A percentile compares a stretch with the other conserved stretches of the same genome.
Evolutionary conservation across 2,113 vertebrate species (phyloP).

Genomic region (Gulo gulo): DNA sequence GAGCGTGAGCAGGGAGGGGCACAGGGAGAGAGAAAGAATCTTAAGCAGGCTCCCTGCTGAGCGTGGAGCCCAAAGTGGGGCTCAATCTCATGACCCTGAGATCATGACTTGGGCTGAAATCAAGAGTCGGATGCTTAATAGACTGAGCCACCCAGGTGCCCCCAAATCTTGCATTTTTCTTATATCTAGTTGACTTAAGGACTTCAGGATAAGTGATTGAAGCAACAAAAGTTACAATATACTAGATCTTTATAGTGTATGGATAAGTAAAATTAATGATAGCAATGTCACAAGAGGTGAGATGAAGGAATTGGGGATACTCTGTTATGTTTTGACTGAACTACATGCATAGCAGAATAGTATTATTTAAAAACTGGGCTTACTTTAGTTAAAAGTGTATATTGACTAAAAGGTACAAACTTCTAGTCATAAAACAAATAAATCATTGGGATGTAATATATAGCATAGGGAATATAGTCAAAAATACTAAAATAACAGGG

Average conservation of each 20-base stretch:
- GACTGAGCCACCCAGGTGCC: background rate
- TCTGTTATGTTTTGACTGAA: background rate
- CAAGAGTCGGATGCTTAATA: background rate
- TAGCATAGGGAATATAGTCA: background rate
- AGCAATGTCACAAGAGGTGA: background rate
- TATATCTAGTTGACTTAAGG: background rate
- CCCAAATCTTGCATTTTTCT: background rate
- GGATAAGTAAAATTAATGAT: background rate
- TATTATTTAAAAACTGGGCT: background rate
- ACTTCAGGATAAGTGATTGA: background rate
- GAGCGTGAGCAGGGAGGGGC: background rate
- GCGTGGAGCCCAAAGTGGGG: background rate
- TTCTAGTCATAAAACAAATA: background rate
- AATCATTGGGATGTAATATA: background rate
- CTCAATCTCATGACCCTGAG: background rate
- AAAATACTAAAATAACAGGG: background rate
- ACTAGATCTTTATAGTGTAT: background rate
- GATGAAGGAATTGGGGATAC: background rate
- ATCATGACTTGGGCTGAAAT: background rate
- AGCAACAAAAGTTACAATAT: background rate
- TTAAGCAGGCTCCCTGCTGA: background rate
- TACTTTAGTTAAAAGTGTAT: background rate
- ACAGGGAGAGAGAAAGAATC: background rate
- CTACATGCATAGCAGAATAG: background rate
- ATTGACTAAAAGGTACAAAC: background rate